Base-by-base conservation (phyloP, 2,888 invertebrate species). In the Latrodectus elegans region DNA sequence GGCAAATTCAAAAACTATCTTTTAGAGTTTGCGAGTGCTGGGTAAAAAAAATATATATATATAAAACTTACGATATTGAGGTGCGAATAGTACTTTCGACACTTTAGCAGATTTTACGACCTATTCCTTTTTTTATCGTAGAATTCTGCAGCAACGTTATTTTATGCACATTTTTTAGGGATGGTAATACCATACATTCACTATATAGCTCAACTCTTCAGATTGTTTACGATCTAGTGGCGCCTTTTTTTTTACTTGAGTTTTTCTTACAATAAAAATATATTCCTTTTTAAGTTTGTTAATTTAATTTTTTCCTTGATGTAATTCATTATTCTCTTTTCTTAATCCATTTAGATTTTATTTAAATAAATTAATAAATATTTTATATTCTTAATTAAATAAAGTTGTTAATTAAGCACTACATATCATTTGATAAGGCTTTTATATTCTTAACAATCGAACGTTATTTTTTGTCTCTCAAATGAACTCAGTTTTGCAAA, bases 41-140 rank as follows among this genome's bases (percentile, higher is more conserved):
- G 67, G 76, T 72, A 51, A 74, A 72, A 86, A 70, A 78, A 80
- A 76, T 15, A 60, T 15, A 55, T 14, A 55, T 55, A 55, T 81
- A 86, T 86, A 86, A 86, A 86, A 74, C 81, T 86, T 76, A 65
- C 64, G 86, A 86, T 86, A 86, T 86, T 86, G 86, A 86, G 72
- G 81, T 81, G 81, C 68, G 72, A 86, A 86, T 86, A 81, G 86
- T 64, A 65, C 75, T 86, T 86, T 86, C 81, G 86, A 86, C 81
- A 86, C 86, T 86, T 86, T 79, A 86, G 81, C 68, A 76, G 81
- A 75, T 81, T 86, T 86, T 86, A 86, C 65, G 86, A 86, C 86
- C 77, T n/a, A 38, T 81, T 76, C 26, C 77, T 86, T 85, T 86
- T 86, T 81, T 77, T 55, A 82, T 82, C 82, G 76, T 55, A 77